Percentiles rank a stretch among this genome's conserved stretches.
Conservation (phyloP, 2,797 vertebrate species). For the Arrhamphus sclerolepis region DNA sequence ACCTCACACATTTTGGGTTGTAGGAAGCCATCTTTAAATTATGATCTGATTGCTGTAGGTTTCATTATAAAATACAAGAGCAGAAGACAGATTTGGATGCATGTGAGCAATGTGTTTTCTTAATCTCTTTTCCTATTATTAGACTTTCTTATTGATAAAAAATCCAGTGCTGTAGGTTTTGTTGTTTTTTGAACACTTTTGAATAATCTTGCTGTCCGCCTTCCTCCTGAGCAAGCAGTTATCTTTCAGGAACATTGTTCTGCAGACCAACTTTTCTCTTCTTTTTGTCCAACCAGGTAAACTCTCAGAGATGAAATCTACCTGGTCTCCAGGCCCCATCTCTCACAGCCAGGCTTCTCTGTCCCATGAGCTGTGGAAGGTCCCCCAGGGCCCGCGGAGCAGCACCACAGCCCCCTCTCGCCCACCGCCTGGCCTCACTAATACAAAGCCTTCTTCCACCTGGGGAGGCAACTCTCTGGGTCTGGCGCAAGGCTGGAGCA, state of each 20-base stretch:
- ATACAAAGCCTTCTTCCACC: slow-evolving; percentile 93
- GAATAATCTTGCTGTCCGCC: slow-evolving; percentile 1
- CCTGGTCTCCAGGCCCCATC: slow-evolving; percentile 94
- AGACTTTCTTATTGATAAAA: no score
- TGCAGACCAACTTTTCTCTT: slow-evolving; percentile 6
- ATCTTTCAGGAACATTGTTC: not conserved
- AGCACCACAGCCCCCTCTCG: slow-evolving; percentile 91
- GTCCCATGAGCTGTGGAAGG: slow-evolving; percentile 98
- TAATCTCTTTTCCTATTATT: not conserved
- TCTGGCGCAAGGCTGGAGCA: slow-evolving; percentile 89
- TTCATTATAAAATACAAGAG: not conserved
- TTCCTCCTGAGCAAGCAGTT: slow-evolving; percentile 14
- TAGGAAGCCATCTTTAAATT: not conserved
- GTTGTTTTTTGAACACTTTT: slow-evolving; percentile 9
- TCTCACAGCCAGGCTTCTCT: slow-evolving; percentile 94
- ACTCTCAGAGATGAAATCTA: slow-evolving; percentile 96
- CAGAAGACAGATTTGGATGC: not conserved
- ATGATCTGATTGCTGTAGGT: not conserved
- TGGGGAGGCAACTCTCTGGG: slow-evolving; percentile 94
- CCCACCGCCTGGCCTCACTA: slow-evolving; percentile 94
- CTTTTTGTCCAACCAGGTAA: slow-evolving; percentile 83
- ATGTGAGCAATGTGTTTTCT: not conserved
- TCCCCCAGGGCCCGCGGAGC: slow-evolving; percentile 85
- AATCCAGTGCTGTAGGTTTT: not conserved
- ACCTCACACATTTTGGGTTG: not conserved